Conservation (phyloP, 2,888 invertebrate species). For the Dorcus parallelipipedus region DNA sequence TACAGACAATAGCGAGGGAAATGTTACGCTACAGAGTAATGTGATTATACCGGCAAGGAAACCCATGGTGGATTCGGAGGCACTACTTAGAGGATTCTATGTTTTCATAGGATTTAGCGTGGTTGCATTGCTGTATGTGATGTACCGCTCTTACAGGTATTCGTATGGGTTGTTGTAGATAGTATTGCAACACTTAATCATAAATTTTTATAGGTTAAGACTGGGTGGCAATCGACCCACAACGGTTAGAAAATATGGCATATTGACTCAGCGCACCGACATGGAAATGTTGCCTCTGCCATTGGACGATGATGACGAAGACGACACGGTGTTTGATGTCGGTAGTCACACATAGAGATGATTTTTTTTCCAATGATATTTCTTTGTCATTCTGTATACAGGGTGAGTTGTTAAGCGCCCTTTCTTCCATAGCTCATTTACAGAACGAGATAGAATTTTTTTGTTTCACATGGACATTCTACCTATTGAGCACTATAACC, state of each 20-base stretch:
- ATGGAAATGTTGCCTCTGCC: conserved; percentile 48
- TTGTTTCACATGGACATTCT: too few species aligned
- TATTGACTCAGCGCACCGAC: conserved; percentile 42
- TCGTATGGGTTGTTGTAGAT: neutral
- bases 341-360: conserved; percentile 23
- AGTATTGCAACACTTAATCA: neutral
- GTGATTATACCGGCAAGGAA: too few species aligned
- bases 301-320: conserved; percentile 47
- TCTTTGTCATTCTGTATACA: too few species aligned
- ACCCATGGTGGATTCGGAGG: conserved; percentile 24
- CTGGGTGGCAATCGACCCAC: conserved; percentile 22
- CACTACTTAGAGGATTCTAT: conserved; percentile 31
- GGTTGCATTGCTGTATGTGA: conserved; percentile 28
- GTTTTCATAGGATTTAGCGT: conserved; percentile 31
- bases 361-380: neutral
- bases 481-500: too few species aligned
- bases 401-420: too few species aligned
- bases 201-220: conserved; percentile 24
- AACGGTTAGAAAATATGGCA: conserved; percentile 44
- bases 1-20: too few species aligned
- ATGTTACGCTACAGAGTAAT: too few species aligned
- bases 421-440: too few species aligned
- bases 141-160: conserved; percentile 31
- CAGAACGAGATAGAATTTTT: too few species aligned
- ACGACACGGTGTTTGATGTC: conserved; percentile 47